phyloP scores from a whole-genome alignment of 2,797 vertebrate genomes.

The Oryzias sinensis region DNA sequence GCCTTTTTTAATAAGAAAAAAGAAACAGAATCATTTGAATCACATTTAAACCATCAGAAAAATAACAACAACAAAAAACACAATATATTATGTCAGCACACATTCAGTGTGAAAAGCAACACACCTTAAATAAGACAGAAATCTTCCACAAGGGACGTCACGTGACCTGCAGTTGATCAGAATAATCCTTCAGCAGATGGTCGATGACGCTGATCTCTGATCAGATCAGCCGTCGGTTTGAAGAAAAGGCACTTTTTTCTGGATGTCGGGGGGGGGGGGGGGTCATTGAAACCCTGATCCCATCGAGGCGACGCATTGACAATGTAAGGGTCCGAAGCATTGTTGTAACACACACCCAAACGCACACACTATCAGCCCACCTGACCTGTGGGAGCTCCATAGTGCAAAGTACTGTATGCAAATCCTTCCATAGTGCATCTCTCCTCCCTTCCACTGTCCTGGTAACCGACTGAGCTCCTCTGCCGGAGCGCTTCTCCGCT shows the following conservation, averaged over 20 bases:
- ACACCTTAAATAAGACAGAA: slow-evolving; percentile 75
- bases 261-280: slow-evolving; percentile 18
- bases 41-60: slow-evolving; percentile 68
- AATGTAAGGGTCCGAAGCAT: slow-evolving; percentile 50
- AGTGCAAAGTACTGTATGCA: slow-evolving; percentile 85
- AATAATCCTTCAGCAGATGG: slow-evolving; percentile 57
- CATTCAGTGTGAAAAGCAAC: slow-evolving; percentile 68
- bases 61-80: slow-evolving; percentile 39
- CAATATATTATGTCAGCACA: slow-evolving; percentile 78
- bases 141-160: slow-evolving; percentile 47
- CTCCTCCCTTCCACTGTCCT: slow-evolving; percentile 56
- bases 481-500: slow-evolving; percentile 27
- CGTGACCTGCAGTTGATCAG: slow-evolving; percentile 66
- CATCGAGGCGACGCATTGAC: slow-evolving; percentile 49
- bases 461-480: slow-evolving; percentile 60
- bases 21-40: slow-evolving; percentile 70
- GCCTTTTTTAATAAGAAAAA: slow-evolving; percentile 80
- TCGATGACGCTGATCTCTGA: slow-evolving; percentile 35
- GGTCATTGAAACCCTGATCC: slow-evolving; percentile 45
- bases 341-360: slow-evolving; percentile 70
- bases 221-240: slow-evolving; percentile 47
- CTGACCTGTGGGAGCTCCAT: slow-evolving; percentile 66
- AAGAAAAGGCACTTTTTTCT: slow-evolving; percentile 52
- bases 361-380: slow-evolving; percentile 71
- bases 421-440: slow-evolving; percentile 74